Conservation (phyloP, 2,797 vertebrate genomes). For the Danio aesculapii region DNA sequence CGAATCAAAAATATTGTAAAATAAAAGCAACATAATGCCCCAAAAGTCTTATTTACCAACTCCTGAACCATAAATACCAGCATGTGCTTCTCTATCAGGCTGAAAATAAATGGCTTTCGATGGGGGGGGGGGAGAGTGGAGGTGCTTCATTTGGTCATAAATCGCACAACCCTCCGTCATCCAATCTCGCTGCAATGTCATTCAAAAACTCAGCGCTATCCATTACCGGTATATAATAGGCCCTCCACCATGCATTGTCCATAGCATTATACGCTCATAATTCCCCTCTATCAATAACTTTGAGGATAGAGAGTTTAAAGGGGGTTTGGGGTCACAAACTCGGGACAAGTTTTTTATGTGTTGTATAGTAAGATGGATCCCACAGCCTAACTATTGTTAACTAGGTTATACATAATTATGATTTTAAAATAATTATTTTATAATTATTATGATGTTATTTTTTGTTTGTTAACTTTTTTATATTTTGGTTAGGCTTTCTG, state of each 20-base stretch:
- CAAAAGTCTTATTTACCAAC: conserved; percentile 72
- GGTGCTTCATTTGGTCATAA: conserved; percentile 77
- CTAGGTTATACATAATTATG: too few relatives aligned
- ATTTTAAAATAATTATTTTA: too few relatives aligned
- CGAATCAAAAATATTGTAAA: neutral
- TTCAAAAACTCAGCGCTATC: conserved; percentile 80
- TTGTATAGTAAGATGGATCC: conserved; percentile 20
- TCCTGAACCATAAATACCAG: conserved; percentile 78
- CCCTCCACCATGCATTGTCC: conserved; percentile 81
- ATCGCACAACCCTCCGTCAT: conserved; percentile 79
- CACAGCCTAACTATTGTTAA: too few relatives aligned
- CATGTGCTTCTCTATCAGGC: conserved; percentile 79
- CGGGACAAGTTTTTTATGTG: conserved; percentile 62
- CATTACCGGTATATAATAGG: conserved; percentile 82
- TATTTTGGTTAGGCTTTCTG: too few relatives aligned
- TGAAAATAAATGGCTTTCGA: conserved; percentile 74
- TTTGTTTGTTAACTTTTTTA: too few relatives aligned
- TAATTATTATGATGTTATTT: too few relatives aligned
- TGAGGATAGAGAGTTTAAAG: conserved; percentile 68
- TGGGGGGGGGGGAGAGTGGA: conserved; percentile 39
- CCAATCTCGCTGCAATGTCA: conserved; percentile 84
- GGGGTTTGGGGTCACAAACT: conserved; percentile 62
- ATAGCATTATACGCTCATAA: conserved; percentile 84
- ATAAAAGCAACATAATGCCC: neutral
- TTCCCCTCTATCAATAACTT: conserved; percentile 85